Base-by-base conservation (phyloP, 2,797 vertebrate genomes). In the Danionella dracula region DNA sequence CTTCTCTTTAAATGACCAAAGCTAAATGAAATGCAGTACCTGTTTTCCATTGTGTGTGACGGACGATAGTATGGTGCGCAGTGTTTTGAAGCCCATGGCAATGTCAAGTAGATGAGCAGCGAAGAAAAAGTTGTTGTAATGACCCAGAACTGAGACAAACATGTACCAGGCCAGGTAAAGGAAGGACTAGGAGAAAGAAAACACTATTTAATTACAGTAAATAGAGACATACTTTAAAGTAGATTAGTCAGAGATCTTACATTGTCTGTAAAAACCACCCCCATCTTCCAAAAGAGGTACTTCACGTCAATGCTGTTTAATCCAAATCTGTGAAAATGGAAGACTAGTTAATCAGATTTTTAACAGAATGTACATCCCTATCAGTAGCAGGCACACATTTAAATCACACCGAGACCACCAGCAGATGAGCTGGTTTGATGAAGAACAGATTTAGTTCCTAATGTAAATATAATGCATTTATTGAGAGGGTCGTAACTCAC, bases 1-100 rank as follows among this genome's bases (percentile, higher is more conserved):
- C 6, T n/a, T 4, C 4, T 29, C 6, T 1, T 70, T 27, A 56
- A n/a, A 50, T 48, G 56, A 37, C 15, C 73, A 65, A 17, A 54
- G 21, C 42, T 29, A 40, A 10, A 63, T 11, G 46, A 20, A 10
- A 41, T 11, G 23, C 8, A n/a, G 2, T 65, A 78, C 88, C 87
- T 90, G 89, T 74, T 90, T 90, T 27, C 89, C 88, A 58, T 89
- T 90, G 79, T 90, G 88, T 27, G 88, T 90, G 69, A 90, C 89
- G 4, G 89, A 90, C 4, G 89, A 84, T 6, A 90, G 83, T 75
- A 90, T 88, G 44, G 89, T 90, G 8, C 86, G 85, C 17, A 90
- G 83, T 0, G 88, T 90, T 81, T 90, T 90, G 37, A 87, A 87
- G 54, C 87, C 88, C 89, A 90, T 90, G 60, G 87, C 88, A 1